Base-by-base conservation (phyloP, 2,888 invertebrate genomes). In the Leuctra nigra region DNA sequence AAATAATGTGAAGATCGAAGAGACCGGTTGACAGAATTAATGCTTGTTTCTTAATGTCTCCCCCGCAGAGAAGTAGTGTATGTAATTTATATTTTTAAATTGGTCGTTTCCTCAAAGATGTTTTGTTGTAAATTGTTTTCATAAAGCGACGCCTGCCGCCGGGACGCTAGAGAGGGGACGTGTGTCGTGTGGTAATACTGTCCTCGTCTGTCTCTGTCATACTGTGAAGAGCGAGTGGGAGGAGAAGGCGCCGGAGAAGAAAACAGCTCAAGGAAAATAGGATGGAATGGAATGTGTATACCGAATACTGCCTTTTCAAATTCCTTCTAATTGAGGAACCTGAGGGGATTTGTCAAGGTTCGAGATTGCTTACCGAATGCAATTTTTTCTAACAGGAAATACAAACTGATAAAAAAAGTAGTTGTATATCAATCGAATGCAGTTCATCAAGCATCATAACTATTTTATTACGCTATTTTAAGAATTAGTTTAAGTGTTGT, bases 1-100 rank as follows among this genome's bases (percentile, higher is more conserved):
- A 44, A n/a, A n/a, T n/a, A n/a, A 50, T 50, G 50, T 50, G 50
- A 33, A 50, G 35, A 50, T 50, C 50, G 50, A 35, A 50, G 16
- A 35, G 50, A 50, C 50, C 35, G 50, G 50, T 33, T 50, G 50
- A 50, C 50, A 50, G 50, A 50, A 50, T 50, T 50, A 50, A 50
- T 18, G 20, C 50, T 33, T 24, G 29, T n/a, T 20, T 14, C 33
- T 33, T 20, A 9, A 13, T 16, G 50, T 29, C 50, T n/a, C 50
- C 50, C 50, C 50, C 50, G 50, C 50, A 50, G 35, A 20, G 50
- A 16, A 24, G 14, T n/a, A 16, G 13, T 29, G 47, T n/a, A n/a
- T 47, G 24, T 25, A 29, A 2, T 47, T 47, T 23, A 25, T 47
- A 47, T 47, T 47, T 47, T 47, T 47, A 47, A 24, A 47, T 47